These are phyloP conservation scores for Manacus vitellinus DNA, from an alignment of 2,113 vertebrate genomes.

Conservation along the genomic window DNA sequence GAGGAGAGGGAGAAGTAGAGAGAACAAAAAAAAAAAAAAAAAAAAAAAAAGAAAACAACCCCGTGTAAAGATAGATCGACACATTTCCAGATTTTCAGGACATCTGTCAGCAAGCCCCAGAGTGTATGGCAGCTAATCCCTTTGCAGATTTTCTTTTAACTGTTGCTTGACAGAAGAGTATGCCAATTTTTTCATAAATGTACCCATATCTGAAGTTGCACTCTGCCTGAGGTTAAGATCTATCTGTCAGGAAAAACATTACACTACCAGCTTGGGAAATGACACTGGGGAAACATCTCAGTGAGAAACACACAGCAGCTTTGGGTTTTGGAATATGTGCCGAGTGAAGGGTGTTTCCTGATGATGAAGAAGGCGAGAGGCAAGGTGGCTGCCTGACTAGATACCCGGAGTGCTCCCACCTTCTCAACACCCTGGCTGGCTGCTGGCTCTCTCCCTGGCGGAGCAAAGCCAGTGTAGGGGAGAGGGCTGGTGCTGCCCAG, in stretches of 20 bases:
- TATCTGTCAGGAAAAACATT: slow-evolving; percentile 23
- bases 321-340: not conserved
- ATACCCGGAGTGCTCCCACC: not conserved
- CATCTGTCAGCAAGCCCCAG: slow-evolving; percentile 64
- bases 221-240: slow-evolving; percentile 3
- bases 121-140: slow-evolving; percentile 60
- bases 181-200: slow-evolving; percentile 15
- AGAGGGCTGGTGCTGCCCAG: not conserved
- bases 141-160: slow-evolving; percentile 69
- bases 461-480: not conserved
- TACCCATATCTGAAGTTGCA: not conserved
- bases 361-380: not conserved
- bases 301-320: not conserved
- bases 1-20: not conserved
- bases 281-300: not conserved
- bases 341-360: not conserved
- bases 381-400: rapidly evolving
- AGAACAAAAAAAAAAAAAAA: not conserved
- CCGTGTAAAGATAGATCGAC: slow-evolving; percentile 54
- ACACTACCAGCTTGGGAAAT: not conserved
- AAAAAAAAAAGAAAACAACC: not conserved
- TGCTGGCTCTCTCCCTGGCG: not conserved
- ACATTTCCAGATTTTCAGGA: slow-evolving; percentile 69
- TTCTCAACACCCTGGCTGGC: not conserved
- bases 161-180: slow-evolving; percentile 43